Conservation (phyloP, 2,797 vertebrate species). For the Siniperca scherzeri region DNA sequence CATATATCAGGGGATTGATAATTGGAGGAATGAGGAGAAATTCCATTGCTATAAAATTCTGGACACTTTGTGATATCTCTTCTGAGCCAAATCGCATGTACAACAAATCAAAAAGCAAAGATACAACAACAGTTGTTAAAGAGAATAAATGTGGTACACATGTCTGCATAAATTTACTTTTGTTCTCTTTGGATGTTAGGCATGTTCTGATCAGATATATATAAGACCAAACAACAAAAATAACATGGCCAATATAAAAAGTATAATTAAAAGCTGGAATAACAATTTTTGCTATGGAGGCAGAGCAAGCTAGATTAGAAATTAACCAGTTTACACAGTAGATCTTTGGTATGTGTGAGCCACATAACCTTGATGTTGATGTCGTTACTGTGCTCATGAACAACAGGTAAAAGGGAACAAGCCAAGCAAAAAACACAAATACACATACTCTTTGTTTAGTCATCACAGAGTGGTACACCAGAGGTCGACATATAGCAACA, state of each 20-base stretch:
- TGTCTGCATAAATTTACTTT: slow-evolving; percentile 70
- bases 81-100: slow-evolving; percentile 42
- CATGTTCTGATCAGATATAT: slow-evolving; percentile 51
- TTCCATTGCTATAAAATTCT: slow-evolving; percentile 58
- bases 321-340: slow-evolving; percentile 61
- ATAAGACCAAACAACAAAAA: slow-evolving; percentile 63
- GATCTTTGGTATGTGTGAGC: slow-evolving; percentile 58
- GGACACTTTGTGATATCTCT: not conserved
- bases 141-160: slow-evolving; percentile 76
- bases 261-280: slow-evolving; percentile 52
- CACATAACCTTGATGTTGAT: slow-evolving; percentile 24
- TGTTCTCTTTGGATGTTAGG: slow-evolving; percentile 57
- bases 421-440: slow-evolving; percentile 14
- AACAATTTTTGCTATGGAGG: not conserved
- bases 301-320: slow-evolving; percentile 27
- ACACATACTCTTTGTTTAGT: slow-evolving; percentile 10
- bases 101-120: slow-evolving; percentile 64
- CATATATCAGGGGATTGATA: slow-evolving; percentile 68
- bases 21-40: slow-evolving; percentile 61
- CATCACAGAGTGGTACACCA: slow-evolving; percentile 59
- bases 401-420: not conserved
- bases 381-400: slow-evolving; percentile 14
- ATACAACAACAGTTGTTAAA: slow-evolving; percentile 22
- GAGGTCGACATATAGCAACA: slow-evolving; percentile 72
- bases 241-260: slow-evolving; percentile 36